These are phyloP conservation scores for Digitonthophagus gazella DNA, from an alignment of 2,888 invertebrate species.

Conservation along the genomic window DNA sequence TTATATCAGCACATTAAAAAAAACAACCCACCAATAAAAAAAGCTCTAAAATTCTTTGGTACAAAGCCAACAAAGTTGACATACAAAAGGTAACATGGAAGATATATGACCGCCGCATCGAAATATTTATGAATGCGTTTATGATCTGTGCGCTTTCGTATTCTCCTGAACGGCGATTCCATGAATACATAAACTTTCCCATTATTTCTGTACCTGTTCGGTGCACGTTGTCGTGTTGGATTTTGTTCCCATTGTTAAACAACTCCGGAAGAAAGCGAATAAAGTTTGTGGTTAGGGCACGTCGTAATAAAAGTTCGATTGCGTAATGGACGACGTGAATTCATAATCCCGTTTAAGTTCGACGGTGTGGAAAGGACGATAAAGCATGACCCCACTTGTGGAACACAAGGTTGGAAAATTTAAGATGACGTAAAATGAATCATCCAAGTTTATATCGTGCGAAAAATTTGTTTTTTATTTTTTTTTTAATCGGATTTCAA, in stretches of 20 bases:
- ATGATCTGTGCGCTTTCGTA: slow-evolving; percentile 25
- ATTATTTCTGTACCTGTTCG: slow-evolving; percentile 28
- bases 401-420: not conserved
- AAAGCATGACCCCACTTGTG: slow-evolving; percentile 30
- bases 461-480: not conserved
- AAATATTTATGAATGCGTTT: slow-evolving; percentile 16
- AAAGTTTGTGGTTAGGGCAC: slow-evolving; percentile 24
- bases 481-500: not conserved
- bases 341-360: slow-evolving; percentile 38
- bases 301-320: slow-evolving; percentile 41
- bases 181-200: slow-evolving; percentile 27
- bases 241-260: slow-evolving; percentile 26
- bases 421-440: not conserved
- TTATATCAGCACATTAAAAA: too few relatives aligned
- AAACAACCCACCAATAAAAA: not conserved
- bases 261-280: slow-evolving; percentile 7
- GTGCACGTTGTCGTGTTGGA: slow-evolving; percentile 25
- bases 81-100: not conserved
- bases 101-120: slow-evolving; percentile 10
- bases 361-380: slow-evolving; percentile 41
- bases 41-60: not conserved
- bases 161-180: slow-evolving; percentile 21
- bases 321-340: slow-evolving; percentile 39
- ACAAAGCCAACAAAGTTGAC: not conserved
- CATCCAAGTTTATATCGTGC: not conserved